These are phyloP conservation scores for Leucozona laternaria DNA, from an alignment of 2,888 invertebrate genomes.

Conservation along the genomic window DNA sequence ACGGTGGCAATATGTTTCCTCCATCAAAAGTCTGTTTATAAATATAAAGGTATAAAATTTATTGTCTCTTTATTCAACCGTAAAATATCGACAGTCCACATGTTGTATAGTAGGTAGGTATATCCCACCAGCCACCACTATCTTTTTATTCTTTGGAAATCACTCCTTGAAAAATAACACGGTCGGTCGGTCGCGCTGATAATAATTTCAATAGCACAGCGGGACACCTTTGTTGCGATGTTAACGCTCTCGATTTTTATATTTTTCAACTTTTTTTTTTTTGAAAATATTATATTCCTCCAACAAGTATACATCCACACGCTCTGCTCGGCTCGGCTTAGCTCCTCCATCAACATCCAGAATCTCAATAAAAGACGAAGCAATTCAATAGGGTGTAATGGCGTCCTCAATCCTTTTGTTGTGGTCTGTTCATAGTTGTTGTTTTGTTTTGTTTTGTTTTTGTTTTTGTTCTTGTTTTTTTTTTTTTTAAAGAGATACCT, in stretches of 20 bases:
- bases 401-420: slow-evolving; percentile 75
- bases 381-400: slow-evolving; percentile 73
- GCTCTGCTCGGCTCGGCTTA: background rate
- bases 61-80: slow-evolving; percentile 22
- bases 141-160: slow-evolving; percentile 50
- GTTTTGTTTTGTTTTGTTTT: slow-evolving; percentile 5
- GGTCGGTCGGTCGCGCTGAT: slow-evolving; percentile 66
- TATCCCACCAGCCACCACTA: slow-evolving; percentile 14
- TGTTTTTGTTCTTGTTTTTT: slow-evolving; percentile 7
- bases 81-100: slow-evolving; percentile 49
- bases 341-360: slow-evolving; percentile 25
- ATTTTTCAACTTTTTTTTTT: slow-evolving; percentile 30
- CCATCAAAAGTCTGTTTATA: slow-evolving; percentile 38
- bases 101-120: too few species aligned
- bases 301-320: slow-evolving; percentile 21
- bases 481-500: slow-evolving; percentile 19
- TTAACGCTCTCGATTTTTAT: slow-evolving; percentile 81
- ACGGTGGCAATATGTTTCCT: slow-evolving; percentile 57
- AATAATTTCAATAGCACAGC: slow-evolving; percentile 83
- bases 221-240: slow-evolving; percentile 84
- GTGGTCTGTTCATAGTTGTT: slow-evolving; percentile 58
- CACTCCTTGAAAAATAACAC: slow-evolving; percentile 42
- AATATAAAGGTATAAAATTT: too few species aligned
- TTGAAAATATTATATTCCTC: background rate
- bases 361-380: slow-evolving; percentile 55